phyloP scores from a whole-genome alignment of 2,797 vertebrate genomes.

The Notolepis coatsorum region DNA sequence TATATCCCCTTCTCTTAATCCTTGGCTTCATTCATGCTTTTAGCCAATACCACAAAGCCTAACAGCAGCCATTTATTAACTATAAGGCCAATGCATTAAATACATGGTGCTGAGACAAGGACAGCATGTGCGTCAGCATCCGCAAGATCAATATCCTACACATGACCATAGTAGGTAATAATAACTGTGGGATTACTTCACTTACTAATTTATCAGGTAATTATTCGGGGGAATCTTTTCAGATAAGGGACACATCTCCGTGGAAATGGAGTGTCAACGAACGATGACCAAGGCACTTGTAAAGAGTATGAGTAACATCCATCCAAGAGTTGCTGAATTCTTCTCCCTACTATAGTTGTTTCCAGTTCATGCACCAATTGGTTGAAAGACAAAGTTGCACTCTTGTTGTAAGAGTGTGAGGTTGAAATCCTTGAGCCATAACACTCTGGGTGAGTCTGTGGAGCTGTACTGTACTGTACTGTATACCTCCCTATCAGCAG shows the following conservation, averaged over 20 bases:
- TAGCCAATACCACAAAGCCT: slow-evolving; percentile 6
- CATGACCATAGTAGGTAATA: slow-evolving; percentile 14
- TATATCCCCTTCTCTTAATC: slow-evolving; percentile 8
- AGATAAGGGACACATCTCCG: slow-evolving; percentile 8
- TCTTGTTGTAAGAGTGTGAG: too few relatives aligned
- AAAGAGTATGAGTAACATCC: too few relatives aligned
- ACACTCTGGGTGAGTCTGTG: slow-evolving; percentile 37
- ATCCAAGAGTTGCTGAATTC: too few relatives aligned
- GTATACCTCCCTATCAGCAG: slow-evolving; percentile 45
- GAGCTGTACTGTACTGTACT: slow-evolving; percentile 46
- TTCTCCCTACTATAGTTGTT: too few relatives aligned
- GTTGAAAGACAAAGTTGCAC: neutral
- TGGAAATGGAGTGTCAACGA: neutral
- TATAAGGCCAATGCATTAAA: slow-evolving; percentile 21
- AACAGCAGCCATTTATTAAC: slow-evolving; percentile 39
- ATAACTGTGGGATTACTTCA: neutral
- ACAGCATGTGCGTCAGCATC: slow-evolving; percentile 27
- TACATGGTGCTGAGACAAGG: slow-evolving; percentile 16
- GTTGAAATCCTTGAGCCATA: slow-evolving; percentile 28
- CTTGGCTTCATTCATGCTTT: slow-evolving; percentile 13
- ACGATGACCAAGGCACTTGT: neutral
- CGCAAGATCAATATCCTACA: slow-evolving; percentile 19
- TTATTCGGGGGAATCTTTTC: slow-evolving; percentile 22
- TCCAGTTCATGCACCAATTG: too few relatives aligned
- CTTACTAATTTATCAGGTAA: slow-evolving; percentile 2